Percentiles rank a stretch among this genome's conserved stretches.
Evolutionary conservation across 2,797 vertebrate species (phyloP).

Genomic region (Pseudochirops cupreus): DNA sequence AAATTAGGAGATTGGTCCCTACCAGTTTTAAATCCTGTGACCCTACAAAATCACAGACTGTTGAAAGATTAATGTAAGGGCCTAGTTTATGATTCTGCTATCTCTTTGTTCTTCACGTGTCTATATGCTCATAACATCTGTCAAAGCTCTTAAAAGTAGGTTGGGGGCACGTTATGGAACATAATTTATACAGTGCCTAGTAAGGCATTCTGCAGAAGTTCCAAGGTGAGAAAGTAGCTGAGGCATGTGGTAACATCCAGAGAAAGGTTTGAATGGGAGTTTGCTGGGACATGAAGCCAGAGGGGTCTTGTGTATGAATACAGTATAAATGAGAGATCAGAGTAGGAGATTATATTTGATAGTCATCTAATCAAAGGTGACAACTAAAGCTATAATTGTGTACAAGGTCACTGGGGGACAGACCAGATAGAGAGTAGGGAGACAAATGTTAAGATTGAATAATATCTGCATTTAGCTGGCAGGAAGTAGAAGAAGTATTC

Average conservation of each 20-base stretch:
- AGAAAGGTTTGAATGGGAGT: neutral
- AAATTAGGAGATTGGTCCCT: neutral
- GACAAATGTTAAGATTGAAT: neutral
- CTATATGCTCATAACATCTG: neutral
- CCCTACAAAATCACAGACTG: neutral
- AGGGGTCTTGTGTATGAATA: neutral
- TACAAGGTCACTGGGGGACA: neutral
- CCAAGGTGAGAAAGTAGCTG: neutral
- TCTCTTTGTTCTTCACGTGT: neutral
- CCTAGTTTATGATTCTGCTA: neutral
- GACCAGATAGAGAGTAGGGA: neutral
- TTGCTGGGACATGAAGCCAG: neutral
- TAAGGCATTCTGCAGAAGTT: neutral
- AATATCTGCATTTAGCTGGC: neutral
- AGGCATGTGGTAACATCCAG: neutral
- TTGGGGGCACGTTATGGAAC: neutral
- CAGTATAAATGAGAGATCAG: neutral
- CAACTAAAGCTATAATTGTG: neutral
- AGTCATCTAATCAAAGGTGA: neutral
- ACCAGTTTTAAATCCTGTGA: neutral
- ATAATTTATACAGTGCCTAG: neutral
- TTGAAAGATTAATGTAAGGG: neutral
- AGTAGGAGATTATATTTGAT: neutral
- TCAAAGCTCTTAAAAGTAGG: neutral
- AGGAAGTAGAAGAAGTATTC: neutral